Evolutionary conservation across 2,113 vertebrate species (phyloP), one percentile per base, ranked within the genome.

Genomic region (Galbula dea): DNA sequence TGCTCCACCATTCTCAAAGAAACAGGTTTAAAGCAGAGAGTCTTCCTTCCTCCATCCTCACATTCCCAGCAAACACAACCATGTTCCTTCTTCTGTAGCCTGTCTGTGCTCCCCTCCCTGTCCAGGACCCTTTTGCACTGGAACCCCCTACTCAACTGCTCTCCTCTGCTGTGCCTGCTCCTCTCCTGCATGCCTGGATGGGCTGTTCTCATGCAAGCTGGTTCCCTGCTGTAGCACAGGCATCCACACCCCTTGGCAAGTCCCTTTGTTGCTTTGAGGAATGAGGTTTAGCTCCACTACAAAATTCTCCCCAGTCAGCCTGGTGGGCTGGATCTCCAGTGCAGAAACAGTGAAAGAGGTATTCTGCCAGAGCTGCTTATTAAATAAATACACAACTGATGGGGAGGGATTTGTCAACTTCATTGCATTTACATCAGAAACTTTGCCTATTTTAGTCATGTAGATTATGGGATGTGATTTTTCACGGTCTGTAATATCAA

Each of bases 381-480:
- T 41, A 12, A 34, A 46, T 19, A 69, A 92, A 68, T 27, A 48
- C 1, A n/a, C 12, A 73, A 71, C 49, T 85, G 82, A 88, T 69
- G 58, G 54, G 66, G 77, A 79, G 87, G 78, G 57, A 26, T 69
- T 93, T 65, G 63, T 52, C 76, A 86, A 65, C 80, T 68, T 94
- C 26, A 30, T 10, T 95, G 88, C 63, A 92, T 86, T 94, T 72
- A 36, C 90, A 94, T 83, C 76, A 86, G 65, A 41, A 91, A 88
- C 72, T 78, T 93, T 57, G 90, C 80, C 52, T 80, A 5, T 74
- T 90, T 93, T 14, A 94, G 86, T 83, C 7, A 1, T 83, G 86
- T 75, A 83, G 83, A 95, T 95, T 86, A 92, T 37, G 83, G 88
- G 90, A 91, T 95, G 92, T 88, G 88, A 96, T 96, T 96, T 95